phyloP scores from a whole-genome alignment of 2,113 vertebrate species.

The Hydrochoerus hydrochaeris region DNA sequence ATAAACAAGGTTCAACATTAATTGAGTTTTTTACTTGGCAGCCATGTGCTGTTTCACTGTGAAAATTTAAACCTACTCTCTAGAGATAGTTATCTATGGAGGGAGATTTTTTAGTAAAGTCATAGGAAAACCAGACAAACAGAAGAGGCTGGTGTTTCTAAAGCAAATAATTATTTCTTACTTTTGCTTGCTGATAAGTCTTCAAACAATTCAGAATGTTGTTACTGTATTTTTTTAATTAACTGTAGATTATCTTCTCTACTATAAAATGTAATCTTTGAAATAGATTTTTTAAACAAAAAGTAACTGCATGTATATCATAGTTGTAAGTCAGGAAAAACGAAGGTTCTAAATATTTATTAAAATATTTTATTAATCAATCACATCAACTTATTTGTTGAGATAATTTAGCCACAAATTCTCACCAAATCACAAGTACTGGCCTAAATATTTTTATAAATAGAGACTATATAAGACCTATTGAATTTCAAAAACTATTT shows the following conservation, averaged over 20 bases:
- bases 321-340: neutral
- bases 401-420: neutral
- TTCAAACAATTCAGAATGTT: neutral
- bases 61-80: neutral
- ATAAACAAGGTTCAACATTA: neutral
- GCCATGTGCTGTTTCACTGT: neutral
- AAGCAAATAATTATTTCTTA: neutral
- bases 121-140: neutral
- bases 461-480: neutral
- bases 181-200: neutral
- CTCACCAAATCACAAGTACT: neutral
- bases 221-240: neutral
- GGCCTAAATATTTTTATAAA: neutral
- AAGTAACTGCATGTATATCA: neutral
- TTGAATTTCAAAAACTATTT: neutral
- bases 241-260: neutral
- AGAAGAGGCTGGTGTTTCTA: neutral
- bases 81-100: neutral
- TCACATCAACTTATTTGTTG: neutral
- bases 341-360: neutral
- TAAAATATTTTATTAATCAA: conserved; percentile 26
- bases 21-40: neutral
- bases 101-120: neutral
- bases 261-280: neutral
- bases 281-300: neutral